Evolutionary conservation across 2,888 invertebrate species (phyloP).

Genomic region (Chironomus riparius): DNA sequence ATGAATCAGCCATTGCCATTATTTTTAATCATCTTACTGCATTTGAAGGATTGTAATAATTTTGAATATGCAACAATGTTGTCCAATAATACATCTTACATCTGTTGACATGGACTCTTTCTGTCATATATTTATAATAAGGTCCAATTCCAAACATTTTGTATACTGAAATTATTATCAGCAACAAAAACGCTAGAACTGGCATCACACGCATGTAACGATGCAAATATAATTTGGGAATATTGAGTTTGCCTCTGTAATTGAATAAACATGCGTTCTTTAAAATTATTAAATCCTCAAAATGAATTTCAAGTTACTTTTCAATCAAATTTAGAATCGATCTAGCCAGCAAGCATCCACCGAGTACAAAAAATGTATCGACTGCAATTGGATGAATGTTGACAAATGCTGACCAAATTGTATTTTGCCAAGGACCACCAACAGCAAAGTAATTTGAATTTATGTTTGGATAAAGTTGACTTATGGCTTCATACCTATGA

Average conservation of each 20-base stretch:
- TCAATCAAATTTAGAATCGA: conserved; percentile 40
- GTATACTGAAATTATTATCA: conserved; percentile 45
- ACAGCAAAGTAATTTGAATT: background rate
- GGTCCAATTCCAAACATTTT: conserved; percentile 47
- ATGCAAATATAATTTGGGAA: conserved; percentile 41
- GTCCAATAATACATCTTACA: conserved; percentile 45
- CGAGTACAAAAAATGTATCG: conserved; percentile 55
- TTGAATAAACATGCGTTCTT: too few relatives aligned
- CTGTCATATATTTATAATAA: conserved; percentile 40
- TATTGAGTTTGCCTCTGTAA: conserved; percentile 36
- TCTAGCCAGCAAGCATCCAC: conserved; percentile 49
- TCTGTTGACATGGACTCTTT: background rate
- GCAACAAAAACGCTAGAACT: conserved; percentile 45
- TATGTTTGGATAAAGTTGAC: background rate
- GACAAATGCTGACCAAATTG: background rate
- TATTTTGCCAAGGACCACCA: too few relatives aligned
- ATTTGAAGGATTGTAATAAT: conserved; percentile 38
- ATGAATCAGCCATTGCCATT: too few relatives aligned
- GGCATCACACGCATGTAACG: conserved; percentile 47
- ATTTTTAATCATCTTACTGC: conserved; percentile 33
- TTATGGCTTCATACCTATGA: too few relatives aligned
- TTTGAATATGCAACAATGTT: conserved; percentile 45
- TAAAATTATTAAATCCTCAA: background rate
- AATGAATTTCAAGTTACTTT: conserved; percentile 33
- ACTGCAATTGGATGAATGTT: conserved; percentile 35